Percentiles rank a stretch among this genome's conserved stretches.
Evolutionary conservation across 2,113 vertebrate species (phyloP).

Genomic region (Lota lota): DNA sequence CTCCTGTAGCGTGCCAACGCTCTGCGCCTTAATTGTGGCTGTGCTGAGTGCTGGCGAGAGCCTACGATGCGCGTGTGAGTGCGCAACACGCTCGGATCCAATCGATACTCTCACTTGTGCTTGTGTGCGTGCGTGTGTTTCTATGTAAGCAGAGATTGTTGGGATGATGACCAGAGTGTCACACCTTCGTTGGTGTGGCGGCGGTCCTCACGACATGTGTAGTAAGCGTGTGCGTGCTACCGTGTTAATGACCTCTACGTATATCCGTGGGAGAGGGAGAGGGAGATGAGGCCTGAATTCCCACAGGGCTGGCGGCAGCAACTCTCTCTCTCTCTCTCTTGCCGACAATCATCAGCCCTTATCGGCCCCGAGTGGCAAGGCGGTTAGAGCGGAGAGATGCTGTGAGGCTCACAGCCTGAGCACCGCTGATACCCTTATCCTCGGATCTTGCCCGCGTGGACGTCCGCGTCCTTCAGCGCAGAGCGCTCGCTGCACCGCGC

Average conservation of each 20-base stretch:
- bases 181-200: not conserved
- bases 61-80: not conserved
- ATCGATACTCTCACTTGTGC: not conserved
- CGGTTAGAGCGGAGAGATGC: slow-evolving; percentile 3
- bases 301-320: not conserved
- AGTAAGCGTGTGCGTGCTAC: not conserved
- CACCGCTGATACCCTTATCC: not conserved
- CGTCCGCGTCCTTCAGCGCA: too few species aligned
- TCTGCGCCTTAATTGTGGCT: not conserved
- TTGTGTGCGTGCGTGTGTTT: not conserved
- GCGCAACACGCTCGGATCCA: not conserved
- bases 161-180: not conserved
- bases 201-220: not conserved
- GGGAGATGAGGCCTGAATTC: slow-evolving; percentile 14
- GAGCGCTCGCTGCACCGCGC: too few species aligned
- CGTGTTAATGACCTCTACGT: slow-evolving; percentile 2
- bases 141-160: not conserved
- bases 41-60: slow-evolving; percentile 7
- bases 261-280: slow-evolving; percentile 1
- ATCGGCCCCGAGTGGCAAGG: slow-evolving; percentile 6
- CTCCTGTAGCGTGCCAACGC: not conserved
- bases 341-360: slow-evolving; percentile 19
- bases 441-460: too few species aligned
- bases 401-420: not conserved
- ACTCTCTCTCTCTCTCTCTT: not conserved